Conservation (phyloP, 2,888 invertebrate genomes). For the Bombylius major region DNA sequence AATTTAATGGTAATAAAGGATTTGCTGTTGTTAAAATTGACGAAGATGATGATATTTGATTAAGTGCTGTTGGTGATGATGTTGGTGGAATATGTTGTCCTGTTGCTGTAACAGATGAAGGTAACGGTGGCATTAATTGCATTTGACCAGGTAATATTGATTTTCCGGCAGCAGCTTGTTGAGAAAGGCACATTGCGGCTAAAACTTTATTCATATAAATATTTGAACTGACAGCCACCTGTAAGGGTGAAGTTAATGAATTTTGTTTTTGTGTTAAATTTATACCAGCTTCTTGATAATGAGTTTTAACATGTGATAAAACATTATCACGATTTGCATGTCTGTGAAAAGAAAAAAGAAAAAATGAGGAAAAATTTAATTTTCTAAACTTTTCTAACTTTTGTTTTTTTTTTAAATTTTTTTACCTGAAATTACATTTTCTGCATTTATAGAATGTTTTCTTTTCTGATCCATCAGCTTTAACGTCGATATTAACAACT, state of each 20-base stretch:
- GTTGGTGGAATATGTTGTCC: neutral
- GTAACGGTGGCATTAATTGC: neutral
- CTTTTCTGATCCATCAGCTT: conserved; percentile 43
- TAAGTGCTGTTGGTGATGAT: neutral
- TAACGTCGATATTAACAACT: conserved; percentile 27
- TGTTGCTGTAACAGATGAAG: neutral
- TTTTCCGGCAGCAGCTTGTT: conserved; percentile 14
- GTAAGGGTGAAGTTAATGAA: conserved; percentile 20
- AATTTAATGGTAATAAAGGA: neutral
- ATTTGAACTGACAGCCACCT: conserved; percentile 25
- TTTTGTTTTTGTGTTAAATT: conserved; percentile 6
- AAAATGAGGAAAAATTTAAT: too few species aligned
- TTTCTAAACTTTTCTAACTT: too few species aligned
- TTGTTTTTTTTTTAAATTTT: conserved; percentile 12
- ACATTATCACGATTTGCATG: conserved; percentile 52
- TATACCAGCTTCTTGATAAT: conserved; percentile 38
- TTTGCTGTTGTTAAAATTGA: neutral
- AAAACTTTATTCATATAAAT: conserved; percentile 33
- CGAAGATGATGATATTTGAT: neutral
- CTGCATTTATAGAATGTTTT: conserved; percentile 80
- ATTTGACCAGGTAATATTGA: neutral
- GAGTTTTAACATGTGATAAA: conserved; percentile 51
- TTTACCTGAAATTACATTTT: conserved; percentile 75
- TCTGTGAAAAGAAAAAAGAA: conserved; percentile 30
- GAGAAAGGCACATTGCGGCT: conserved; percentile 34